These are phyloP conservation scores for Ranitomeya imitator DNA, from an alignment of 2,113 vertebrate species.

Conservation along the genomic window DNA sequence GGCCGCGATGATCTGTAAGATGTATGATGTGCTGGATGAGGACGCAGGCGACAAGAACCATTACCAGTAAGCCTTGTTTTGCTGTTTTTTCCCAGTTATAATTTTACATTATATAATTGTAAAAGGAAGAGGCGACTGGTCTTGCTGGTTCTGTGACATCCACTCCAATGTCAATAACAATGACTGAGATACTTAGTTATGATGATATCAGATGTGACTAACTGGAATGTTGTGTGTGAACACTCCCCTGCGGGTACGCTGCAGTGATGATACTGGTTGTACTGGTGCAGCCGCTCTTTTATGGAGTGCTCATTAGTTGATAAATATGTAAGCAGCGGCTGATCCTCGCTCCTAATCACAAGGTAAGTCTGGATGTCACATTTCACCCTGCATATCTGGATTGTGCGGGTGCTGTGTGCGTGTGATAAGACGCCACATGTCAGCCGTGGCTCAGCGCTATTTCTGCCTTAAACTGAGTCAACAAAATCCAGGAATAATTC, in stretches of 20 bases:
- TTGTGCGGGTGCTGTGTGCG: background rate
- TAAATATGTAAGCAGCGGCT: background rate
- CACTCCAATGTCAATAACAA: no score
- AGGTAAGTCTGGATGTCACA: background rate
- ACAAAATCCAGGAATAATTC: no score
- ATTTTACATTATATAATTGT: no score
- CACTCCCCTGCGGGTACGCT: background rate
- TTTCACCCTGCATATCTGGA: background rate
- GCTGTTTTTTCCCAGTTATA: no score
- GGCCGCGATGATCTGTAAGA: no score
- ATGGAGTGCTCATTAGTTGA: background rate
- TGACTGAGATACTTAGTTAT: no score
- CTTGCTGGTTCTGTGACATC: no score
- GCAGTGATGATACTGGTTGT: background rate
- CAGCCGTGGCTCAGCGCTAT: background rate
- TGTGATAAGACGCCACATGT: background rate
- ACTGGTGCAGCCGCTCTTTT: background rate
- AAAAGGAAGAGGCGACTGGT: no score
- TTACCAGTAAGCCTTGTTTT: no score
- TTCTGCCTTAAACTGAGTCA: background rate
- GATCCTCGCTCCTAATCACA: background rate
- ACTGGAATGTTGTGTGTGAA: background rate
- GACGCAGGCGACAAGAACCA: no score
- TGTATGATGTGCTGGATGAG: no score
- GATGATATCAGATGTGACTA: background rate